Conservation (phyloP, 2,888 invertebrate genomes). For the Napeogenes inachia region DNA sequence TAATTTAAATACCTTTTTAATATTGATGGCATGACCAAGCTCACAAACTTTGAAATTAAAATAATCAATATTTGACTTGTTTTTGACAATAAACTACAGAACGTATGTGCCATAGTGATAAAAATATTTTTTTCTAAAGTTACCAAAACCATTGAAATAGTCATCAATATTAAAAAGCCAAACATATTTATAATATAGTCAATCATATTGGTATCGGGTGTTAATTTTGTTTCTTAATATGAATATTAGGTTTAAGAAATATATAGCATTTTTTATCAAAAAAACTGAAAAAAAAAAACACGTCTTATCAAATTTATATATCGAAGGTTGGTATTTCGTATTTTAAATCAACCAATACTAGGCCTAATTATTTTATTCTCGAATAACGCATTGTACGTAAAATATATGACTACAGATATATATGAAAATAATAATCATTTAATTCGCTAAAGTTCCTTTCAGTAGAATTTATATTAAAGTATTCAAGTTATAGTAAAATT, state of each 20-base stretch:
- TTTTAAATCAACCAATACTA: slow-evolving; percentile 4
- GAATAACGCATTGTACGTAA: slow-evolving; percentile 13
- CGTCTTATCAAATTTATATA: slow-evolving; percentile 10
- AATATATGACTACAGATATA: slow-evolving; percentile 4
- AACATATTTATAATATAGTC: slow-evolving; percentile 7
- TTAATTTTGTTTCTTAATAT: slow-evolving; percentile 14
- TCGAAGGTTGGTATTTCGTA: slow-evolving; percentile 7
- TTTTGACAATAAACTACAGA: slow-evolving; percentile 4
- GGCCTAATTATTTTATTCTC: slow-evolving; percentile 18
- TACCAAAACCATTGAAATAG: slow-evolving; percentile 2
- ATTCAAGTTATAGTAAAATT: slow-evolving; percentile 18
- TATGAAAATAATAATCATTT: slow-evolving; percentile 8
- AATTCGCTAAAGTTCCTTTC: slow-evolving; percentile 31
- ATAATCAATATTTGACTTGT: background rate
- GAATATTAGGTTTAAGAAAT: slow-evolving; percentile 20
- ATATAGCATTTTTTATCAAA: slow-evolving; percentile 4
- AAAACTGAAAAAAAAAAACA: slow-evolving; percentile 1
- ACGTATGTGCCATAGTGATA: background rate
- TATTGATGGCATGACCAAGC: background rate
- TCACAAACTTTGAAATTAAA: background rate
- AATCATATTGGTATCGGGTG: slow-evolving; percentile 18
- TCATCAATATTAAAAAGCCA: slow-evolving; percentile 12
- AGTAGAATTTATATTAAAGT: slow-evolving; percentile 20
- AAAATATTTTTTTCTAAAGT: background rate
- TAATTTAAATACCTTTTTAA: slow-evolving; percentile 1